Evolutionary conservation across 2,113 vertebrate genomes (phyloP), one percentile per base, ranked within the genome.

Genomic region (Odocoileus hemionus): DNA sequence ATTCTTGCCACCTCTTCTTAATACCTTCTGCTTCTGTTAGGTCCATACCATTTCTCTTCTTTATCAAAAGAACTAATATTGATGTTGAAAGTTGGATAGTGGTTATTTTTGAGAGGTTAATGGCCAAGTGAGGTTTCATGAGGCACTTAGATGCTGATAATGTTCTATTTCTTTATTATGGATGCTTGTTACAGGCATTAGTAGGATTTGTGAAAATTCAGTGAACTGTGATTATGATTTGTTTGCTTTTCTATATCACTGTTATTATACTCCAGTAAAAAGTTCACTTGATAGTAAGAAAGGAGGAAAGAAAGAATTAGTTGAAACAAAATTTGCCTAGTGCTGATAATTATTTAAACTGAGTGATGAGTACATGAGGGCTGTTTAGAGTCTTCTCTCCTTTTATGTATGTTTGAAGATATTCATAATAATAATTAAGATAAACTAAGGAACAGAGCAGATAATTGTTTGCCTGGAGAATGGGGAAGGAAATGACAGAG

Each of bases 261-360:
- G 17, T 91, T 91, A 21, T 85, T 85, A 36, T 7, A 86, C 25
- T 64, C 39, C 17, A 84, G 4, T 91, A 76, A 36, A 86, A 88
- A 50, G 3, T 57, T 78, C 55, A 76, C 57, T 57, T 94, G 50
- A 57, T 94, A 95, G 55, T 95, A 86, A 85, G 61, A 70, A 88
- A n/a, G 39, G 4, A 84, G 25, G 6, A 67, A 92, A 45, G 16
- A 67, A 92, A 45, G 14, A 21, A 36, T 52, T 83, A 83, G 64
- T 57, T 67, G 12, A 70, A 91, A 58, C 50, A 86, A 89, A 92
- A 92, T 95, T 86, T 82, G 21, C n/a, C 21, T n/a, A 11, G 17
- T 47, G 30, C 25, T 78, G 55, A 19, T 92, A 50, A 84, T 96
- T 96, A 67, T 84, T 83, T 79, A 95, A 95, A 36, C 28, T 88